Evolutionary conservation across 2,113 vertebrate species (phyloP).

Genomic region (Australoheros scitulus): DNA sequence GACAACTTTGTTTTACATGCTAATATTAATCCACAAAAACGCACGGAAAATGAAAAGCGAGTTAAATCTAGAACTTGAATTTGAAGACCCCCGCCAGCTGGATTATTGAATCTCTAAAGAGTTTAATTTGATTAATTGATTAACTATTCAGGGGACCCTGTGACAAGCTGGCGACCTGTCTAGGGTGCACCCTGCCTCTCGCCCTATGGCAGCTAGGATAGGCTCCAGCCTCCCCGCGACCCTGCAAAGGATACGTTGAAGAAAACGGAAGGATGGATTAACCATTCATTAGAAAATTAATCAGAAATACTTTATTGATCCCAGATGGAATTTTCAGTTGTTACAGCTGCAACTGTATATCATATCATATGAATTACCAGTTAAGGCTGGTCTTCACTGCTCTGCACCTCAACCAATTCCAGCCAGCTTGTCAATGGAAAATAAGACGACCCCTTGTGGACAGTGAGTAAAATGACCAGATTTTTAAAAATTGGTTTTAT

Average conservation of each 20-base stretch:
- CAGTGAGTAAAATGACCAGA: slow-evolving; percentile 1
- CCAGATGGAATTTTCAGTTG: too few relatives aligned
- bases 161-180: too few relatives aligned
- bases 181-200: too few relatives aligned
- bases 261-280: too few relatives aligned
- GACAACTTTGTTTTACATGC: slow-evolving; percentile 36
- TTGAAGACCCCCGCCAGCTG: neutral
- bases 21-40: slow-evolving; percentile 14
- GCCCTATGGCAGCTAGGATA: too few relatives aligned
- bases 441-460: slow-evolving; percentile 63
- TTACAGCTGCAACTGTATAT: too few relatives aligned
- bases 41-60: neutral
- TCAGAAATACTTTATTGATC: too few relatives aligned
- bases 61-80: slow-evolving; percentile 31
- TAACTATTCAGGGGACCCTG: neutral
- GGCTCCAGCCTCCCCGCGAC: too few relatives aligned
- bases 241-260: too few relatives aligned
- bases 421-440: neutral
- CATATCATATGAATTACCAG: slow-evolving; percentile 1
- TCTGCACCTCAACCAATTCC: neutral
- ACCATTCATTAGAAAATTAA: too few relatives aligned
- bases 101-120: neutral
- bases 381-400: slow-evolving; percentile 2
- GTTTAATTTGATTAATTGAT: fast-evolving
- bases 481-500: neutral